These are phyloP conservation scores for Odontomyia ornata DNA, from an alignment of 2,888 invertebrate genomes.

Conservation along the genomic window DNA sequence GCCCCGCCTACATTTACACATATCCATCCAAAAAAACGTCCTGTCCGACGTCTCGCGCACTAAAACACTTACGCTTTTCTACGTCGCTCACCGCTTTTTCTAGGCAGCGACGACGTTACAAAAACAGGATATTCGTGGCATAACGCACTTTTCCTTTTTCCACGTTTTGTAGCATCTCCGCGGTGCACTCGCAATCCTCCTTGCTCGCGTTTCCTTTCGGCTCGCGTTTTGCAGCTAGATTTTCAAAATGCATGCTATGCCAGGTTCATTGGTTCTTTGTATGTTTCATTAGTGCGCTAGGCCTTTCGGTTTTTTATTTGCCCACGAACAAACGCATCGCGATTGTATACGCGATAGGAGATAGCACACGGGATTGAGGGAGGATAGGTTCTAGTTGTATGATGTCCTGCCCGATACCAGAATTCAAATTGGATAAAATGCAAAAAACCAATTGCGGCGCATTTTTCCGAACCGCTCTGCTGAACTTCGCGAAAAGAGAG, in stretches of 20 bases:
- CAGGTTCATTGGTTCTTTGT: conserved; percentile 40
- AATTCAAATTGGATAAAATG: conserved; percentile 16
- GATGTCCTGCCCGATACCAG: conserved; percentile 23
- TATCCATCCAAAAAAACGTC: conserved; percentile 12
- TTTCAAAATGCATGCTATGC: conserved; percentile 6
- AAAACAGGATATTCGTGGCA: conserved; percentile 34
- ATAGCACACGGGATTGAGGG: conserved; percentile 17
- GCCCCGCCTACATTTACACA: conserved; percentile 51
- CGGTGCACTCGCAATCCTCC: not conserved
- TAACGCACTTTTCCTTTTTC: conserved; percentile 40
- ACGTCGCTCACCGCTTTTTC: conserved; percentile 6
- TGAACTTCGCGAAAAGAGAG: conserved; percentile 28
- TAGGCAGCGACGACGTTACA: conserved; percentile 7
- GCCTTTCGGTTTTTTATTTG: conserved; percentile 34
- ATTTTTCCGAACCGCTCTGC: conserved; percentile 30
- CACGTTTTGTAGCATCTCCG: conserved; percentile 8
- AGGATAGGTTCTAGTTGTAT: conserved; percentile 19
- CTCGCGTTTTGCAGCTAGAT: conserved; percentile 20
- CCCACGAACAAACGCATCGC: conserved; percentile 25
- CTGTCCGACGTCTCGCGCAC: conserved; percentile 27
- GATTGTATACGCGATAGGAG: conserved; percentile 3
- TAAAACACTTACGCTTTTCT: conserved; percentile 39
- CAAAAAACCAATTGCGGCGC: conserved; percentile 30
- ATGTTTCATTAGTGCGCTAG: conserved; percentile 19
- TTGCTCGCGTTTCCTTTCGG: too few species aligned